Evolutionary conservation across 2,113 vertebrate genomes (phyloP).

Genomic region (Nothocercus nigrocapillus): DNA sequence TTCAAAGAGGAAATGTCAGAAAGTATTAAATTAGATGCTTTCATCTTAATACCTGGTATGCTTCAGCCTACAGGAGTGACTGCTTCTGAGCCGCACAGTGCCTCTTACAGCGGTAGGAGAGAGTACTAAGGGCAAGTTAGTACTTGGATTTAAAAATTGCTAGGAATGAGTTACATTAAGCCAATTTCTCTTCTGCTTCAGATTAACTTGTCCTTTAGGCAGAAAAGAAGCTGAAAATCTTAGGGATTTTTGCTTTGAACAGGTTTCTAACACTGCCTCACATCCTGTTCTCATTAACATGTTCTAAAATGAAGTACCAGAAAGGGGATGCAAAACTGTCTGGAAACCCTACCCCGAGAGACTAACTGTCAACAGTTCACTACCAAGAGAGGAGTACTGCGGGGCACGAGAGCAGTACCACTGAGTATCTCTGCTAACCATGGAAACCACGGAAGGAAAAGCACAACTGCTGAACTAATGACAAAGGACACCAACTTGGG

Average conservation of each 20-base stretch:
- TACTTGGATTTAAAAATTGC: not conserved
- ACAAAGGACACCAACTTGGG: not conserved
- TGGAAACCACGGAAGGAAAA: no score
- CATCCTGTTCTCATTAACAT: not conserved
- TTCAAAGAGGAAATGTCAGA: not conserved
- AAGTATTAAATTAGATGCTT: not conserved
- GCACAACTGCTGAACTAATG: not conserved
- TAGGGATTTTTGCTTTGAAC: not conserved
- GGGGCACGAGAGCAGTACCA: no score
- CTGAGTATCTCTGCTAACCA: no score
- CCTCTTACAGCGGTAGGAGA: not conserved
- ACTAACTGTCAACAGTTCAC: not conserved
- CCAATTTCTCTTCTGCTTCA: not conserved
- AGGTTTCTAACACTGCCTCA: not conserved
- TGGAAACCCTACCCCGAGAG: not conserved
- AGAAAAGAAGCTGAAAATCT: not conserved
- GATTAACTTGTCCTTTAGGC: not conserved
- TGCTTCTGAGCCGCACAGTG: not conserved
- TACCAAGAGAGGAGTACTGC: not conserved
- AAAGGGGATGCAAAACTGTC: no score
- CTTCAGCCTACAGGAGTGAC: not conserved
- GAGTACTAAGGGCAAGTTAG: not conserved
- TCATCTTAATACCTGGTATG: not conserved
- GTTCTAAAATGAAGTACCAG: not conserved
- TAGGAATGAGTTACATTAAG: not conserved